Evolutionary conservation across 2,797 vertebrate genomes (phyloP).

Genomic region (Pelodytes ibericus): DNA sequence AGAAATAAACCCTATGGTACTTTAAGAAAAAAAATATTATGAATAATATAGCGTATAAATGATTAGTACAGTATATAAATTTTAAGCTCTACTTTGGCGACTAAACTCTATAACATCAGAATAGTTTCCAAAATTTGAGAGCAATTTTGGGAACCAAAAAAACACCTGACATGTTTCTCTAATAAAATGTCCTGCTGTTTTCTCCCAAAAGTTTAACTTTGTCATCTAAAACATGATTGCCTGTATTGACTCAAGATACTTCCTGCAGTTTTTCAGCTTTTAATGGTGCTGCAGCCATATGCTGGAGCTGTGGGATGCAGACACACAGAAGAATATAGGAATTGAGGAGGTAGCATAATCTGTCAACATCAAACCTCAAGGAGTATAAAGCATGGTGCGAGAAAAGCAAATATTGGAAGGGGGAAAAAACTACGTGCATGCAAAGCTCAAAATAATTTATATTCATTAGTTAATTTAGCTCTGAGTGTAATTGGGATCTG

Average conservation of each 20-base stretch:
- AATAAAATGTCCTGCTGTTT: slow-evolving; percentile 26
- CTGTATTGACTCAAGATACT: slow-evolving; percentile 32
- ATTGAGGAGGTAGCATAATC: slow-evolving; percentile 19
- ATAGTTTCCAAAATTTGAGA: not conserved
- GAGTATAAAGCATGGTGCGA: not conserved
- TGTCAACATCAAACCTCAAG: slow-evolving; percentile 40
- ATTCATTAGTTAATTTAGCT: not conserved
- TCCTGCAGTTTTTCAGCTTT: slow-evolving; percentile 28
- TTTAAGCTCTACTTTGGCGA: slow-evolving; percentile 34
- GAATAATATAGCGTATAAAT: slow-evolving; percentile 13
- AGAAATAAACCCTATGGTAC: slow-evolving; percentile 36
- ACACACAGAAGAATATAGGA: slow-evolving; percentile 18
- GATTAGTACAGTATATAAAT: slow-evolving; percentile 8
- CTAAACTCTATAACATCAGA: slow-evolving; percentile 17
- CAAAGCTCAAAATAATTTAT: not conserved
- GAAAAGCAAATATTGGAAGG: slow-evolving; percentile 4
- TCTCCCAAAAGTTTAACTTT: slow-evolving; percentile 33
- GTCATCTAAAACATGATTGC: slow-evolving; percentile 19
- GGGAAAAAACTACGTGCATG: not conserved
- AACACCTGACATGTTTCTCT: slow-evolving; percentile 12
- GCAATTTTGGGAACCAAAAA: not conserved
- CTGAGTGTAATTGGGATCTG: not conserved
- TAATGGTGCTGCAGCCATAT: slow-evolving; percentile 32
- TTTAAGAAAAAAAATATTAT: slow-evolving; percentile 37
- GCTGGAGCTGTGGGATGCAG: slow-evolving; percentile 24